Conservation (phyloP, 2,113 vertebrate species). For the Aythya baeri region DNA sequence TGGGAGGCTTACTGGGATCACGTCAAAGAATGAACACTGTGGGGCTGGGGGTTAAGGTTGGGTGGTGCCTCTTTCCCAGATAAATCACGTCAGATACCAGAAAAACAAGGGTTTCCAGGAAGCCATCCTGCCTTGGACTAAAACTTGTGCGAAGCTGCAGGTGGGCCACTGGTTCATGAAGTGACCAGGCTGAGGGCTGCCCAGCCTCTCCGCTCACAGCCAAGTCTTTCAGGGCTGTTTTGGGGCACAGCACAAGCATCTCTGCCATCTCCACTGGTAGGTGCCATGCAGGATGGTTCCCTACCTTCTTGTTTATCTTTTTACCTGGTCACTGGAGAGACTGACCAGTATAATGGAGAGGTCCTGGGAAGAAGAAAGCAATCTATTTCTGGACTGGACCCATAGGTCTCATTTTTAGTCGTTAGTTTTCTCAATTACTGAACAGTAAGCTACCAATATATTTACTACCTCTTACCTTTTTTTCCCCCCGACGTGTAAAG, state of each 20-base stretch:
- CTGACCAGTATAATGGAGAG: background rate
- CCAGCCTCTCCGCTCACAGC: fast-evolving
- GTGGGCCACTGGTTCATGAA: background rate
- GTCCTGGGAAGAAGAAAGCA: background rate
- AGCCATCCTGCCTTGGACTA: background rate
- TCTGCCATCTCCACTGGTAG: background rate
- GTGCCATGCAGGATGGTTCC: background rate
- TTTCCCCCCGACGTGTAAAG: background rate
- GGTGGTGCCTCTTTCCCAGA: background rate
- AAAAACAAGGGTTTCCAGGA: background rate
- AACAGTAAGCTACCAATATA: background rate
- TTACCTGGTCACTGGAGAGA: background rate
- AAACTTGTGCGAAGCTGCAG: background rate
- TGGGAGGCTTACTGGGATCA: fast-evolving
- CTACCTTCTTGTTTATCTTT: background rate
- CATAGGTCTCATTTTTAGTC: background rate
- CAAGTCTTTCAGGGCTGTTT: background rate
- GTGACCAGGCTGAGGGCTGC: background rate
- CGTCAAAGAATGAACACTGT: fast-evolving
- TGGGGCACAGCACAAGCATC: background rate
- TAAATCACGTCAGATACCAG: background rate
- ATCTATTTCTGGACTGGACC: no score
- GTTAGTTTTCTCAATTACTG: background rate
- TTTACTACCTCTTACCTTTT: background rate
- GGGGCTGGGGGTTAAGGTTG: background rate